Evolutionary conservation across 2,797 vertebrate species (phyloP).

Genomic region (Tapera naevia): DNA sequence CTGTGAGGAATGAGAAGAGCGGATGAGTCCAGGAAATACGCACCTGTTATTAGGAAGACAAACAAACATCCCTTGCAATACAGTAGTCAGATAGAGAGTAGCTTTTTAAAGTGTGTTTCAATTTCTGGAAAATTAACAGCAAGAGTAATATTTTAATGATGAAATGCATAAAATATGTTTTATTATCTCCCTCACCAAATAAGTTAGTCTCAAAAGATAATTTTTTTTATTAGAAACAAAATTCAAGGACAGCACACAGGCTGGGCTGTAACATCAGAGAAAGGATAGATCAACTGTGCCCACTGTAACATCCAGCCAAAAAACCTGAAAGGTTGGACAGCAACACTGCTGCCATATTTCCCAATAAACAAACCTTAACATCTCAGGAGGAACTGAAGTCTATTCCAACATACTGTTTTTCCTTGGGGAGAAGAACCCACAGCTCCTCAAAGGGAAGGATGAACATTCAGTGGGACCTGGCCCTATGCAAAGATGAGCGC

Average conservation of each 20-base stretch:
- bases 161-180: accelerated
- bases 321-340: neutral
- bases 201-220: neutral
- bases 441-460: neutral
- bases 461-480: neutral
- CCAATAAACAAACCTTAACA: neutral
- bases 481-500: neutral
- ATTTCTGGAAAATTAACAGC: neutral
- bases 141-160: neutral
- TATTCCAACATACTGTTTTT: neutral
- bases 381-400: neutral
- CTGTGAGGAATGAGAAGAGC: neutral
- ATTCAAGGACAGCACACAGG: neutral
- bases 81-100: neutral
- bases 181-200: neutral
- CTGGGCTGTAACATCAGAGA: neutral
- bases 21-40: neutral
- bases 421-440: accelerated
- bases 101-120: neutral
- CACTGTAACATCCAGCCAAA: accelerated
- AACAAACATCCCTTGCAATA: neutral
- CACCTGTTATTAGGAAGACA: neutral
- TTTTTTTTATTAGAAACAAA: neutral
- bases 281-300: neutral
- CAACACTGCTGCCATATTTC: neutral